Conservation (phyloP, 1,140 invertebrate genomes). For the Drosophila equinoxialis region DNA sequence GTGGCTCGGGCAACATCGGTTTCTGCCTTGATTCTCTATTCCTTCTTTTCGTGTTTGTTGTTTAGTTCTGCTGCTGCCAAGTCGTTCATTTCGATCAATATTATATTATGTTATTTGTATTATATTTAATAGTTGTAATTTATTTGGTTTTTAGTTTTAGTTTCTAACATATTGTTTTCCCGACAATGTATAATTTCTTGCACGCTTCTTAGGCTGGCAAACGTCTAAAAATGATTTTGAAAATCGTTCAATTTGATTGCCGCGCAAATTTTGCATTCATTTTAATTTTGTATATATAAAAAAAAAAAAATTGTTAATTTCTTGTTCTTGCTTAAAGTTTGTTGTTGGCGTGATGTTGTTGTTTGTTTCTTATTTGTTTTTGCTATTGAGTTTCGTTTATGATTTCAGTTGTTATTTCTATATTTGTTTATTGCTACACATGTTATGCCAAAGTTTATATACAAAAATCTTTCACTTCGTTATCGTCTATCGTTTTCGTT, state of each 20-base stretch:
- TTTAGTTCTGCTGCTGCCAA: slow-evolving; percentile 29
- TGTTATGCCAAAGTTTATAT: slow-evolving; percentile 62
- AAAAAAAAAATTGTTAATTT: slow-evolving; percentile 26
- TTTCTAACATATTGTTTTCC: slow-evolving; percentile 61
- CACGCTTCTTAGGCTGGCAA: slow-evolving; percentile 42
- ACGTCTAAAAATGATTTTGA: slow-evolving; percentile 59
- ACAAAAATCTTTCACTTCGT: slow-evolving; percentile 6
- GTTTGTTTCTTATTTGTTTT: slow-evolving; percentile 39
- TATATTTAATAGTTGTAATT: slow-evolving; percentile 48
- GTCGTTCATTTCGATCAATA: slow-evolving; percentile 36
- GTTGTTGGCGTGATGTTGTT: slow-evolving; percentile 20
- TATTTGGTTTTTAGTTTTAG: slow-evolving; percentile 37
- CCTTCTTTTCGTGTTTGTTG: slow-evolving; percentile 5
- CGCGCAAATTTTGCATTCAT: slow-evolving; percentile 24
- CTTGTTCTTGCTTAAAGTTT: slow-evolving; percentile 36
- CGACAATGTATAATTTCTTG: slow-evolving; percentile 47
- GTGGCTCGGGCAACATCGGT: slow-evolving; percentile 72
- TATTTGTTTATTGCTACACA: slow-evolving; percentile 69
- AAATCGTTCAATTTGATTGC: slow-evolving; percentile 78
- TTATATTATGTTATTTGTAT: slow-evolving; percentile 28
- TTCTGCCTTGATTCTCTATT: slow-evolving; percentile 15
- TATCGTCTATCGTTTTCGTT: background rate
- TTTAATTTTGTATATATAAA: slow-evolving; percentile 51
- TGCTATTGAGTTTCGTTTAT: slow-evolving; percentile 7
- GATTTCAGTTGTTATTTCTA: slow-evolving; percentile 54